Evolutionary conservation across 2,797 vertebrate species (phyloP).

Genomic region (Fringilla coelebs): DNA sequence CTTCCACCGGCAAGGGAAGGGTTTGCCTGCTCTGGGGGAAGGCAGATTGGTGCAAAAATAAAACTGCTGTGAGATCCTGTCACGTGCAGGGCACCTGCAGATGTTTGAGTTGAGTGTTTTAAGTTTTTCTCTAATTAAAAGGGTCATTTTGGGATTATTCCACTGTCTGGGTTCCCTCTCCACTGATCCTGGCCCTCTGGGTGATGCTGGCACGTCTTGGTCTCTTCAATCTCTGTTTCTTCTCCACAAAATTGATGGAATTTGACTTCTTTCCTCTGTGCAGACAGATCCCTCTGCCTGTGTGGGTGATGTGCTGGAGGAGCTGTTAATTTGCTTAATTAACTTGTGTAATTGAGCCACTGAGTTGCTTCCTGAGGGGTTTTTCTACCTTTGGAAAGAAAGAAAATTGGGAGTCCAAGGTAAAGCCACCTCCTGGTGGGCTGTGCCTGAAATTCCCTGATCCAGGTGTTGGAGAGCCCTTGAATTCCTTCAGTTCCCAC

Average conservation of each 20-base stretch:
- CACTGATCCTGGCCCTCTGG: neutral
- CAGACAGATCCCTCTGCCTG: neutral
- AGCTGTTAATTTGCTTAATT: neutral
- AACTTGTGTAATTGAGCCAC: neutral
- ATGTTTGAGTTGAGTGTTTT: neutral
- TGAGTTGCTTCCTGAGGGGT: neutral
- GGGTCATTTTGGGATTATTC: neutral
- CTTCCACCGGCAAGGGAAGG: neutral
- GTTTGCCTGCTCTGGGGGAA: neutral
- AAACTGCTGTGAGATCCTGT: neutral
- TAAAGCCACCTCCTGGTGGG: neutral
- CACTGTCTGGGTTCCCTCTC: neutral
- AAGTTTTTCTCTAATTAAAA: neutral
- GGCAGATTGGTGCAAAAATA: neutral
- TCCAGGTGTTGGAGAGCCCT: neutral
- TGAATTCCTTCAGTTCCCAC: neutral
- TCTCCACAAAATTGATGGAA: neutral
- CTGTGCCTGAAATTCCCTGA: neutral
- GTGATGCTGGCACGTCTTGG: accelerated
- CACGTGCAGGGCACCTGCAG: neutral
- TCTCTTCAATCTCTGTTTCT: neutral
- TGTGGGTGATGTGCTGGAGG: neutral
- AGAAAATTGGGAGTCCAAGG: neutral
- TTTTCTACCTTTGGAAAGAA: neutral
- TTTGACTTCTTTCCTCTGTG: too few relatives aligned